These are phyloP conservation scores for Nomia melanderi DNA, from an alignment of 1,140 invertebrate genomes.

Conservation along the genomic window DNA sequence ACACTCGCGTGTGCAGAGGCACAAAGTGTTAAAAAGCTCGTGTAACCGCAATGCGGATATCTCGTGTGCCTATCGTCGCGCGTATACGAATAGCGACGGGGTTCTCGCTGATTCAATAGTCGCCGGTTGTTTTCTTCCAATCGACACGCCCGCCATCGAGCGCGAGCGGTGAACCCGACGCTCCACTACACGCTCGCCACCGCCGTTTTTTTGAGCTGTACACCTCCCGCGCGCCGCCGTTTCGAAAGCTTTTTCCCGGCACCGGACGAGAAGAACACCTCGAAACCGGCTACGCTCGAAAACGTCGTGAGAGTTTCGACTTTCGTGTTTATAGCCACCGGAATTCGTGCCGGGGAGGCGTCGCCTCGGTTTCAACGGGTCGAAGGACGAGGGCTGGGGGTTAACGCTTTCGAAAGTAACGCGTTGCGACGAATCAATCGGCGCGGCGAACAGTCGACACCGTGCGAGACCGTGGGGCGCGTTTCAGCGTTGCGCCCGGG, in stretches of 20 bases:
- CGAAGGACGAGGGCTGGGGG: neutral
- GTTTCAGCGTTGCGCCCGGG: conserved; percentile 8
- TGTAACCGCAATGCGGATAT: conserved; percentile 71
- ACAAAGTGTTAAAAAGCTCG: conserved; percentile 58
- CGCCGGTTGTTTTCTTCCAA: conserved; percentile 36
- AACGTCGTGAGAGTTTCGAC: too few species aligned
- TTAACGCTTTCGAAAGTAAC: neutral
- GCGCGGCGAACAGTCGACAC: neutral
- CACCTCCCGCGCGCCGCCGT: too few species aligned
- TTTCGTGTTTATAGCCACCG: too few species aligned
- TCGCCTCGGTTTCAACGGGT: too few species aligned
- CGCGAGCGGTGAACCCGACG: conserved; percentile 19
- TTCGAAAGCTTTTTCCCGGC: neutral
- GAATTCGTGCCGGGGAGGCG: too few species aligned
- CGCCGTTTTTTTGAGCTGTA: conserved; percentile 5
- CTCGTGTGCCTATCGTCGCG: conserved; percentile 55
- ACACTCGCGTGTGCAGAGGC: conserved; percentile 21
- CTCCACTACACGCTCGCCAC: too few species aligned
- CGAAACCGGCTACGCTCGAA: too few species aligned
- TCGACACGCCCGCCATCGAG: conserved; percentile 19
- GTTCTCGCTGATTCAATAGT: conserved; percentile 11
- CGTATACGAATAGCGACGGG: conserved; percentile 40
- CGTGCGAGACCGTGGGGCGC: neutral
- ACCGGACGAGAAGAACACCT: neutral
- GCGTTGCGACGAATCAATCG: conserved; percentile 11